Base-by-base conservation (phyloP, 1,140 invertebrate genomes). In the Nixonia krombeini region DNA sequence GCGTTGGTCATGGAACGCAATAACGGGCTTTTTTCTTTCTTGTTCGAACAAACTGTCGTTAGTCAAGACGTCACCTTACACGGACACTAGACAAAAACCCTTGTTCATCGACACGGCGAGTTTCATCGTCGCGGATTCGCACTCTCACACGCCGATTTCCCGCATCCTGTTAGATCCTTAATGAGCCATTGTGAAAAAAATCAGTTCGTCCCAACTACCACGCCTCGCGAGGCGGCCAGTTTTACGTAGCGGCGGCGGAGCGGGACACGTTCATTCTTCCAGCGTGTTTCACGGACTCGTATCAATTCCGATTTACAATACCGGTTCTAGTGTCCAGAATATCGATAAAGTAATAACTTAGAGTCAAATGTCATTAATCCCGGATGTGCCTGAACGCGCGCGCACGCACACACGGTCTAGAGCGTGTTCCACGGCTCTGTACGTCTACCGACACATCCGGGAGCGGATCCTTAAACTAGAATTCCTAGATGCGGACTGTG, bases 321-420 rank as follows among this genome's bases (percentile, higher is more conserved):
- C 49, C 35, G 37, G 37, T 41, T 51, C 16, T 41, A 40, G 35
- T 50, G 23, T 40, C 46, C 49, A 51, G 37, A 50, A 50, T 40
- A 50, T 50, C 47, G 35, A 50, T 50, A 40, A 50, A 28, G 29
- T 40, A 50, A 50, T 40, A 50, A 50, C 15, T 50, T 50, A 50
- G 35, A 40, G 25, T 25, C 35, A 40, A 50, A 29, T 50, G 46
- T 49, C 58, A 63, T 46, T 55, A 53, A 63, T 63, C 59, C 59
- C 59, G 59, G 59, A 63, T 63, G 51, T 49, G 25, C 29, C n/a
- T 29, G 40, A 16, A n/a, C 18, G 21, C 28, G 13, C 49, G 31
- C 46, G 12, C 17, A 37, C 15, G 37, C 37, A 55, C 18, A 35
- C 33, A 47, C 33, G 12, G 3, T 26, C 25, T 28, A 18, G 33